These are phyloP conservation scores for Clunio marinus DNA, from an alignment of 2,888 invertebrate genomes.

Conservation along the genomic window DNA sequence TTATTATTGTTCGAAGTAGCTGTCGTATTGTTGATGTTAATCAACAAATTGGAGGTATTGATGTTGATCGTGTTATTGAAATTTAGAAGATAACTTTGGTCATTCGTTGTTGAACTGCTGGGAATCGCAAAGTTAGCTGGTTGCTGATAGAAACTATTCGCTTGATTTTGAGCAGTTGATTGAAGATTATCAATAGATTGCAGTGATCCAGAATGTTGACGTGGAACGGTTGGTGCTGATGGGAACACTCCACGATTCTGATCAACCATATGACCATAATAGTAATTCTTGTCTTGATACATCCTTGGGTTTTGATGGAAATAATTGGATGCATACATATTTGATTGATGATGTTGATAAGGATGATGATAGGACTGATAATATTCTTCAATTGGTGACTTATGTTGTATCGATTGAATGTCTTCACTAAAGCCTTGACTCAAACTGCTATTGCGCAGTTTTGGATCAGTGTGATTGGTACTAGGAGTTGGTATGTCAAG, in stretches of 20 bases:
- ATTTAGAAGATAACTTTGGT: slow-evolving; percentile 27
- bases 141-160: slow-evolving; percentile 22
- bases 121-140: no score
- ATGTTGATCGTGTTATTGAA: slow-evolving; percentile 33
- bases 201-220: not conserved
- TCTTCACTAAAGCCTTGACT: not conserved
- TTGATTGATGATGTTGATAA: slow-evolving; percentile 40
- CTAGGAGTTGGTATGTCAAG: no score
- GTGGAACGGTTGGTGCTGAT: slow-evolving; percentile 9
- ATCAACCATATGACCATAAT: not conserved
- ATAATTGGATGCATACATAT: slow-evolving; percentile 44
- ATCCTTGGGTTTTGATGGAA: slow-evolving; percentile 51
- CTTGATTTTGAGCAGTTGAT: not conserved
- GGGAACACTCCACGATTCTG: slow-evolving; percentile 18
- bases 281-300: slow-evolving; percentile 46
- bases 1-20: slow-evolving; percentile 17
- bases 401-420: slow-evolving; percentile 17
- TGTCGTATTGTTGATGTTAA: slow-evolving; percentile 30
- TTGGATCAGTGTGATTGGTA: slow-evolving; percentile 7
- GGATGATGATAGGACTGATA: slow-evolving; percentile 41
- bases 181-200: not conserved
- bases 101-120: not conserved
- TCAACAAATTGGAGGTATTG: slow-evolving; percentile 33
- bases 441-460: not conserved
- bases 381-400: slow-evolving; percentile 40